Base-by-base conservation (phyloP, 2,113 vertebrate species). In the Pimephales promelas region DNA sequence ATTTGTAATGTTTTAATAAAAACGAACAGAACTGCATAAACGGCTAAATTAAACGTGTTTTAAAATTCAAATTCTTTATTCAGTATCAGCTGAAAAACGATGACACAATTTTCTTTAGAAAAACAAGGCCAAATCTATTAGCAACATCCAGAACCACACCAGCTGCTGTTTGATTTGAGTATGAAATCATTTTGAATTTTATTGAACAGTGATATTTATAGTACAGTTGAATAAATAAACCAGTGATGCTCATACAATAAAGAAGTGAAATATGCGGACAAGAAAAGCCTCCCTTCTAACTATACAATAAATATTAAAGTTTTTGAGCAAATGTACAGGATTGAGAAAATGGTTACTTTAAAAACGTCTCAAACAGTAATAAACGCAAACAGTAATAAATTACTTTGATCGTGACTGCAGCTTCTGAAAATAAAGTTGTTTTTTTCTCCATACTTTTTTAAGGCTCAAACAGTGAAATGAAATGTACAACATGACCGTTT, bases 201-300 rank as follows among this genome's bases (percentile, higher is more conserved):
- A 97, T 96, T 98, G 96, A 95, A 95, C 96, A 95, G 94, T 94
- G 93, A 94, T 94, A 95, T 92, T 92, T 79, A 82, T 94, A 95
- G 94, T 96, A 97, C 92, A 95, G 90, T 95, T 93, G 96, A 98
- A 99, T 99, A 98, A 99, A 99, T 99, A 99, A 97, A 96, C 93
- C 93, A 31, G 62, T 81, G 95, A 94, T 93, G 94, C 95, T 96
- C 93, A 90, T 94, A 94, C 92, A 86, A 92, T 87, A 91, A 95
- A 88, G 86, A 89, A 88, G 90, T 91, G 93, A 92, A 86, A 91
- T 89, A 85, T 88, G 92, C 91, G 90, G 80, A 92, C 92, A 92
- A 92, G 94, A 92, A 93, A 91, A 89, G 74, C 54, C 91, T 89
- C 89, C 87, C 56, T 49, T 78, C 79, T 54, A 92, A 92, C 90